Evolutionary conservation across 1,140 invertebrate genomes (phyloP).

Genomic region (Gonioctena quinquepunctata): DNA sequence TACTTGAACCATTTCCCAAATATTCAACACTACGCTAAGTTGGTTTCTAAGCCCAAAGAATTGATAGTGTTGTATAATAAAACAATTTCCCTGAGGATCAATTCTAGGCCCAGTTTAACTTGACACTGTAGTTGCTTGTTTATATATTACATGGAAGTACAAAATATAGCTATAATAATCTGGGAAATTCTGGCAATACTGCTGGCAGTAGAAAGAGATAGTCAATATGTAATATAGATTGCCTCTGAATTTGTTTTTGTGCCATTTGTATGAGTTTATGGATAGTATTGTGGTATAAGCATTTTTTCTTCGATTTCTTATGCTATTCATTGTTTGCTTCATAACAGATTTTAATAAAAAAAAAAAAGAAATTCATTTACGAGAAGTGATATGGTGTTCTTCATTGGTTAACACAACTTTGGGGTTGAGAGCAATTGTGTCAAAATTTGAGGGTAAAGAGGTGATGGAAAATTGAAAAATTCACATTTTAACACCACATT

Average conservation of each 20-base stretch:
- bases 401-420: no score
- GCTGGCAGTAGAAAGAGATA: constrained; percentile 9
- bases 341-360: no score
- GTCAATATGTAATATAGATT: not conserved
- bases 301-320: no score
- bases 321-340: no score
- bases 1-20: not conserved
- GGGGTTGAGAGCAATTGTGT: not conserved
- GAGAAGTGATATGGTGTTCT: no score
- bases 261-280: no score
- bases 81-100: constrained; percentile 20
- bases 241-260: not conserved
- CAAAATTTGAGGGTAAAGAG: constrained; percentile 20
- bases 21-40: not conserved
- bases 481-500: constrained; percentile 40
- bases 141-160: not conserved
- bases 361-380: no score
- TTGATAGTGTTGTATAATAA: constrained; percentile 14
- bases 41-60: constrained; percentile 15
- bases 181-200: constrained; percentile 7
- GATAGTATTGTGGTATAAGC: no score
- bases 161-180: constrained; percentile 6
- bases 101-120: constrained; percentile 16
- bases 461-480: constrained; percentile 18
- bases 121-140: not conserved